Conservation (phyloP, 2,113 vertebrate species). For the Motacilla tschutschensis region DNA sequence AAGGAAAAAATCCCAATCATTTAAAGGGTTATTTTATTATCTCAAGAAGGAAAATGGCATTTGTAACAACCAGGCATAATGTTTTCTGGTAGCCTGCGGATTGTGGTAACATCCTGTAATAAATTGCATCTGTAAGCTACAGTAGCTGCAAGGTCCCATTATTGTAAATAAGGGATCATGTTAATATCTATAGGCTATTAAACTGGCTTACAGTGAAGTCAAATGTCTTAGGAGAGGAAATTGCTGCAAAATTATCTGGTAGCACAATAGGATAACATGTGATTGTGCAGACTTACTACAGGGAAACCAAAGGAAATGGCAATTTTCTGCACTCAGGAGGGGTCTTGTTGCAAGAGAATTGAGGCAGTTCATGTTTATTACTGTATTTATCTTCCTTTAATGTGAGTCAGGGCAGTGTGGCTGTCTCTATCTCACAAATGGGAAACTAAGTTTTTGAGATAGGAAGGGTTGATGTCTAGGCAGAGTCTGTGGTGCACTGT, state of each 20-base stretch:
- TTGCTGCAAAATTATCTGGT: conserved; percentile 50
- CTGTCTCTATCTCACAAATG: background rate
- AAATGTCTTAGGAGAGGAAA: conserved; percentile 57
- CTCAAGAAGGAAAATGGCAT: conserved; percentile 54
- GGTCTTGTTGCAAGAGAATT: conserved; percentile 7
- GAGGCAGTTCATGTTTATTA: conserved; percentile 28
- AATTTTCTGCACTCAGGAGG: conserved; percentile 49
- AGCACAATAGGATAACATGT: conserved; percentile 39
- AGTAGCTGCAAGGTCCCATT: conserved; percentile 53
- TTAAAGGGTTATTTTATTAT: conserved; percentile 61
- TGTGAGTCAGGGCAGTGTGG: background rate
- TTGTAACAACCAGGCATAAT: conserved; percentile 43
- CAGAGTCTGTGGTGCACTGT: background rate
- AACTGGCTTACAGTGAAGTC: conserved; percentile 51
- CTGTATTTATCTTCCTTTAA: conserved; percentile 34
- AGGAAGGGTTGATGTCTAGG: background rate
- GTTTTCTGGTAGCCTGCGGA: conserved; percentile 50
- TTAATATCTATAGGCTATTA: conserved; percentile 67
- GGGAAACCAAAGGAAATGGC: conserved; percentile 39
- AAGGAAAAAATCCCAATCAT: conserved; percentile 45
- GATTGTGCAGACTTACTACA: conserved; percentile 27
- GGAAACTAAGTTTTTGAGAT: background rate
- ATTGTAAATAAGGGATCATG: conserved; percentile 63
- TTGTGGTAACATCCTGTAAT: conserved; percentile 62
- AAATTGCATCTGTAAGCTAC: conserved; percentile 58